A percentile compares a stretch with the other conserved stretches of the same genome.
Evolutionary conservation across 2,797 vertebrate genomes (phyloP).

Genomic region (Phrynocephalus vlangalii): DNA sequence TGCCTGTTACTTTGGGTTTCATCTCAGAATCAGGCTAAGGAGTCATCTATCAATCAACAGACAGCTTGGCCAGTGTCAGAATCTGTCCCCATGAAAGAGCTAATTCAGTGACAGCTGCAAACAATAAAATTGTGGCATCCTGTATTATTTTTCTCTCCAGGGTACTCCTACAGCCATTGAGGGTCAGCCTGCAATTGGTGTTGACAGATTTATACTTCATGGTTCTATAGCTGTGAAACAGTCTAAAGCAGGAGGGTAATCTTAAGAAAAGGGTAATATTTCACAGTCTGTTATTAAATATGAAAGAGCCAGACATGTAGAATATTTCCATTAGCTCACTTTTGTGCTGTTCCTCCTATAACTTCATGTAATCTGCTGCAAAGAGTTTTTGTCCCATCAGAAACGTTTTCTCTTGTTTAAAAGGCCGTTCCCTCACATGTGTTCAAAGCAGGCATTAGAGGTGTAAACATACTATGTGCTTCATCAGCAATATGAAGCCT

Average conservation of each 20-base stretch:
- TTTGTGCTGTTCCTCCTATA: neutral
- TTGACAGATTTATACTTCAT: neutral
- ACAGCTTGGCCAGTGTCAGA: too few species aligned
- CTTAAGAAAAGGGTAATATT: neutral
- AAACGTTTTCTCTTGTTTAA: neutral
- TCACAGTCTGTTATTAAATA: neutral
- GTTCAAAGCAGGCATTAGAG: slow-evolving; percentile 20
- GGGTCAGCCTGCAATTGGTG: neutral
- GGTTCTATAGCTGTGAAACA: slow-evolving; percentile 1
- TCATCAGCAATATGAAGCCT: slow-evolving; percentile 17
- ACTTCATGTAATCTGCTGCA: neutral
- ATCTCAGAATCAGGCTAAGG: too few species aligned
- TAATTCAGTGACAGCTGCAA: too few species aligned
- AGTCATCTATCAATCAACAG: too few species aligned
- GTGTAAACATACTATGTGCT: fast-evolving
- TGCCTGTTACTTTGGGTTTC: too few species aligned
- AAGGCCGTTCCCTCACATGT: neutral
- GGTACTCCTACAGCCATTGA: too few species aligned
- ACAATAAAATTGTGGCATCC: too few species aligned
- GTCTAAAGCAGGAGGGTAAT: slow-evolving; percentile 2
- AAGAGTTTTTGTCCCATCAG: neutral
- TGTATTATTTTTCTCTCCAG: too few species aligned
- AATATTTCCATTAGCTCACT: neutral
- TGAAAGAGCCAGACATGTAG: neutral
- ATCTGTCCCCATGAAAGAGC: too few species aligned